Evolutionary conservation across 2,113 vertebrate genomes (phyloP), one percentile per base, ranked within the genome.

Genomic region (Rhinopomastus cyanomelas): DNA sequence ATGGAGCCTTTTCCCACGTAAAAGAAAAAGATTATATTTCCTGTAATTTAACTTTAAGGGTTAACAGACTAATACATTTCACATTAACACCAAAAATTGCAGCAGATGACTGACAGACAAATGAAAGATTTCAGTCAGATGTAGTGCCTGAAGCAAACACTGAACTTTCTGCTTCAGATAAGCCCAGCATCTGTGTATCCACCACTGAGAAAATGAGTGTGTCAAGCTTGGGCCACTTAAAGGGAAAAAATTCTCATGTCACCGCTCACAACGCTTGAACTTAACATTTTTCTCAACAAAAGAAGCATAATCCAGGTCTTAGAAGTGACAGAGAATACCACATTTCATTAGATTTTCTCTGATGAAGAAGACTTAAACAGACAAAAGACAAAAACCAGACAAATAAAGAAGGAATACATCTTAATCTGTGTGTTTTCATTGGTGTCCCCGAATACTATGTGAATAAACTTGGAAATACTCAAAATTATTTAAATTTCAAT

Each of bases 101-200:
- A 56, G 84, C 11, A 72, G 65, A 93, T 51, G 57, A 90, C 56
- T 68, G 81, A 71, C 20, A 93, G 87, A 75, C 23, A 93, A 92
- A 89, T 73, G 49, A 94, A 94, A 94, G 37, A 85, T 90, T 89
- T 89, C 72, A 81, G 85, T 96, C 84, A 97, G 95, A 93, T 94
- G 88, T 74, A 95, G 64, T 19, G 82, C 91, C 87, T 92, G 86
- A 83, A 94, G 94, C 81, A 85, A 95, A 89, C 39, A n/a, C 25
- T 85, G 92, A 95, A 94, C 87, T 95, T 95, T 94, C 75, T 92
- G 89, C 53, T 94, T 85, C 85, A 88, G 60, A 77, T 93, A 91
- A 89, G 81, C 88, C 61, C 69, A 64, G 75, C 77, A 93, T 92
- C 87, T 95, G 79, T 91, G 78, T 80, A 85, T 81, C 64, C 91